Evolutionary conservation across 2,888 invertebrate genomes (phyloP), one percentile per base, ranked within the genome.

Genomic region (Oeneis ivallda): DNA sequence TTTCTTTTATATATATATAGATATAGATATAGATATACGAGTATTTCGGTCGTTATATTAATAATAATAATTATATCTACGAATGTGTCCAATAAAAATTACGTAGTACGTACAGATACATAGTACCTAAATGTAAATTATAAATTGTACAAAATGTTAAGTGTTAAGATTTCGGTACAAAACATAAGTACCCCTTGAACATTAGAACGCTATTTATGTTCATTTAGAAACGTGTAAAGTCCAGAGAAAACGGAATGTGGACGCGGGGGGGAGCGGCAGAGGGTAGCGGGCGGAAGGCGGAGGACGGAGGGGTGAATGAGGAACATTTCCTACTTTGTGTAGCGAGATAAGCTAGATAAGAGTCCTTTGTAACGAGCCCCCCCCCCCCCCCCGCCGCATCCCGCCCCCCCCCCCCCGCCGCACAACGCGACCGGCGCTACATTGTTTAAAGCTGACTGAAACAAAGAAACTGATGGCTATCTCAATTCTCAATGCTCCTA

Each of bases 261-360:
- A 11, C 4, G 49, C 4, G 49, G 19, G 49, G 10, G 6, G 15
- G 9, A 2, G 45, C 15, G 45, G 45, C 1, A 13, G 26, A 26
- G 9, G 10, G 19, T 10, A 9, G n/a, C 9, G 19, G 11, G 49
- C 9, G 49, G 19, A 19, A 6, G 43, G 11, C 5, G 41, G 9
- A 11, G n/a, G 10, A 15, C n/a, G 15, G 15, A 2, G 45, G 45
- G 45, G 45, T 45, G 15, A 26, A 11, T 19, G 49, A 49, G 50
- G 19, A 50, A 50, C 50, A 50, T 50, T 50, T 50, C 50, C 50
- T 26, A 50, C 50, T 47, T 47, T 50, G 50, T 50, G 50, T 50
- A 6, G 50, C 26, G 50, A 50, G 50, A 50, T 50, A 50, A 50
- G 50, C 50, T 17, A 11, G 50, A 50, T 50, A 50, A 26, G 13